Evolutionary conservation across 1,140 invertebrate species (phyloP).

Genomic region (Philotrypesis tridentata): DNA sequence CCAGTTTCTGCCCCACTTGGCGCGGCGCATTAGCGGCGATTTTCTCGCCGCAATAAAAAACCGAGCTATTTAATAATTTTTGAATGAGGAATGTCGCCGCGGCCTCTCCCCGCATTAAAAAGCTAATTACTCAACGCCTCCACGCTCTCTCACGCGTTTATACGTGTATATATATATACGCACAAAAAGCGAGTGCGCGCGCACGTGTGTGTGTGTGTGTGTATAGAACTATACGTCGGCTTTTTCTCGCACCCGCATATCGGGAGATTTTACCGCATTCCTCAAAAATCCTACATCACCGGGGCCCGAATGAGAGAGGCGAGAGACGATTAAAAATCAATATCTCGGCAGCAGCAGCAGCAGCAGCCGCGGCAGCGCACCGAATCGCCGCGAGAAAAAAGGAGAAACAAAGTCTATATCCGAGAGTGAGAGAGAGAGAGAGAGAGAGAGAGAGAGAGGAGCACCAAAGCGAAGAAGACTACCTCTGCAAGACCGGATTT

Average conservation of each 20-base stretch:
- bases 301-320: no score
- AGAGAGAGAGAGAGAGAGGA: no score
- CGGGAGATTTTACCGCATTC: background rate
- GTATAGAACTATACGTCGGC: no score
- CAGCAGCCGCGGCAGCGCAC: no score
- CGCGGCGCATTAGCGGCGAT: background rate
- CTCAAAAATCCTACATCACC: no score
- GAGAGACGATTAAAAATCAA: conserved; percentile 15
- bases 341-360: no score
- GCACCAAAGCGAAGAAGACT: background rate
- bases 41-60: background rate
- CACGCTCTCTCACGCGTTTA: no score
- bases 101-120: background rate
- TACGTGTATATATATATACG: no score
- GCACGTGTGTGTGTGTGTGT: no score
- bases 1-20: background rate
- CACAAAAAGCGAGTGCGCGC: no score
- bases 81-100: background rate
- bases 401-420: background rate
- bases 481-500: conserved; percentile 36
- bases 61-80: background rate
- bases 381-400: conserved; percentile 1
- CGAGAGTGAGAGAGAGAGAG: no score
- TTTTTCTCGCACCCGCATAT: no score
- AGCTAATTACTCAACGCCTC: background rate